Conservation (phyloP, 2,113 vertebrate species). For the Pomatorhinus ruficollis region DNA sequence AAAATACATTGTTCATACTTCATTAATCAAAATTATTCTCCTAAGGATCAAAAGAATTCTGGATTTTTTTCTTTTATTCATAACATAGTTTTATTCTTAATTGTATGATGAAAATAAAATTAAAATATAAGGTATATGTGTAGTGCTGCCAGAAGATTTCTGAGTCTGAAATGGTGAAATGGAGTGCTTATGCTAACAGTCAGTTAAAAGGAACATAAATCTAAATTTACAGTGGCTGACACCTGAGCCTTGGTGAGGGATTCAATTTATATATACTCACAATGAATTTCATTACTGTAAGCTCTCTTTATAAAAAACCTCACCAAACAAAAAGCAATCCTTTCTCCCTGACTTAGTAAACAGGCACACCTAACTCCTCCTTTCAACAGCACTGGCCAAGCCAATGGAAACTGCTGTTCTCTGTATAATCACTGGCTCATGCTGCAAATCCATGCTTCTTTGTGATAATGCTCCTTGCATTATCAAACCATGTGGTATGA, state of each 20-base stretch:
- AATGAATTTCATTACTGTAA: not conserved
- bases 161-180: not conserved
- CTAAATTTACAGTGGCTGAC: conserved; percentile 28
- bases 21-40: not conserved
- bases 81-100: not conserved
- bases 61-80: not conserved
- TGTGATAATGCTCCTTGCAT: not conserved
- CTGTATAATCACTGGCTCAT: not conserved
- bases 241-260: not conserved
- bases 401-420: not conserved
- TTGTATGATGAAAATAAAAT: not conserved
- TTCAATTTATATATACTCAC: not conserved
- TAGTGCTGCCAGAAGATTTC: not conserved
- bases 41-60: not conserved
- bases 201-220: conserved; percentile 20
- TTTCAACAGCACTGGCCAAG: not conserved
- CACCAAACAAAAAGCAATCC: not conserved
- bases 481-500: not conserved
- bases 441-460: not conserved
- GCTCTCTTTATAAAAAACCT: not conserved
- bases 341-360: not conserved
- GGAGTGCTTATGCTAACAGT: not conserved
- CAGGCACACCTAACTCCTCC: not conserved
- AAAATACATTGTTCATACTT: not conserved
- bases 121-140: not conserved